Evolutionary conservation across 2,888 invertebrate species (phyloP), one percentile per base, ranked within the genome.

Genomic region (Tolmerus cingulatus): DNA sequence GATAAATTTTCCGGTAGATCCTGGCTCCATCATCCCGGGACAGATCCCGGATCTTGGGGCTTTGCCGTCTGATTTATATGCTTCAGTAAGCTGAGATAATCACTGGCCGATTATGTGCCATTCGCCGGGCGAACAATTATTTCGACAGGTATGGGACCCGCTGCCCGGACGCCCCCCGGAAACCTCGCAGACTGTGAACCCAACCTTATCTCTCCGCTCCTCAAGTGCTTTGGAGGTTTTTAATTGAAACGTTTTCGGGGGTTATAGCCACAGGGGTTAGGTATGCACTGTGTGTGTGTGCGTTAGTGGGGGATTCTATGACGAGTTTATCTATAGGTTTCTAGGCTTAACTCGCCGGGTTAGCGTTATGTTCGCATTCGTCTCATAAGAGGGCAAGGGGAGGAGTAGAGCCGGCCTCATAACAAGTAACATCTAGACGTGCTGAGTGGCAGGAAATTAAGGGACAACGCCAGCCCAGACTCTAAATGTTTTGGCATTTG

Each of bases 1-100:
- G 85, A 85, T 85, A 85, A 85, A 85, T 85, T 74, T 40, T 30
- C 79, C 74, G 46, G 30, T 74, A 74, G 74, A 46, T 84, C 51
- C 74, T 85, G 74, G 74, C 74, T 85, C 74, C 46, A 85, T 85
- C 43, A 74, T 43, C 9, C 43, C 27, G 40, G 23, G 46, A 74
- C 37, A 43, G 27, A 85, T 16, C 74, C 74, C 19, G 43, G 74
- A 43, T 85, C 74, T 34, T 16, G 51, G 79, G 27, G 74, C 37
- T 66, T 37, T 27, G 57, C 66, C 9, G 43, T 46, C 74, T 85
- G 74, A 85, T 85, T 85, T 85, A 85, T 85, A 85, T 74, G 46
- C 40, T 74, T 74, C 85, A 85, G 85, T 85, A 46, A 85, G 30
- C 85, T 85, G 85, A 85, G 74, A 85, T 74, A 85, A 85, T 85